These are phyloP conservation scores for Caenorhabditis plicata DNA, from an alignment of 2,888 invertebrate species.

Conservation along the genomic window DNA sequence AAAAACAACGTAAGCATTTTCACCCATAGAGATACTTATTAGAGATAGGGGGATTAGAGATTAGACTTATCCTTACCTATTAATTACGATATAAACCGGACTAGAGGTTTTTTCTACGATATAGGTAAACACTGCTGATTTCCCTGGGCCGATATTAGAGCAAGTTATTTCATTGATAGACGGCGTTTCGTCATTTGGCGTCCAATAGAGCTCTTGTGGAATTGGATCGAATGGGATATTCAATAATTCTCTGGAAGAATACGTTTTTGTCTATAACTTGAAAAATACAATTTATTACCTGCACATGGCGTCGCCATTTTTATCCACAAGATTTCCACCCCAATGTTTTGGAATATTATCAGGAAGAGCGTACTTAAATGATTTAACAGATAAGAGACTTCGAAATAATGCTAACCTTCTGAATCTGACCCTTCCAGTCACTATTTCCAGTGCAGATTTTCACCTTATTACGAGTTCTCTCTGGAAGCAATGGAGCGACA, in stretches of 20 bases:
- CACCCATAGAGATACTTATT: background rate
- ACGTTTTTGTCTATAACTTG: background rate
- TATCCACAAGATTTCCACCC: constrained; percentile 51
- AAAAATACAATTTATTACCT: constrained; percentile 3
- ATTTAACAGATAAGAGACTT: background rate
- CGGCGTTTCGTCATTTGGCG: constrained; percentile 34
- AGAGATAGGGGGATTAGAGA: background rate
- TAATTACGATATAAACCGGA: constrained; percentile 42
- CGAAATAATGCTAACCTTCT: constrained; percentile 21
- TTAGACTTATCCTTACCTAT: constrained; percentile 20
- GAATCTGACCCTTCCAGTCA: constrained; percentile 41
- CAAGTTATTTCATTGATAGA: constrained; percentile 30
- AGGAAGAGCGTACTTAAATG: constrained; percentile 36
- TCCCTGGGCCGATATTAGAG: constrained; percentile 43
- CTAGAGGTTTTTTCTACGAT: constrained; percentile 27
- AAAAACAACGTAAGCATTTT: background rate
- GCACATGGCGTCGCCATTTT: constrained; percentile 49
- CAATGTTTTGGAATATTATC: constrained; percentile 52
- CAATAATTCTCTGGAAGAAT: constrained; percentile 29
- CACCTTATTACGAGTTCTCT: constrained; percentile 53
- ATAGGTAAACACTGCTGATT: constrained; percentile 38
- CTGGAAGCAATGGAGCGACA: constrained; percentile 51
- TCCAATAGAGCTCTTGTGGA: constrained; percentile 51
- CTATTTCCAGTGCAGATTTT: constrained; percentile 35
- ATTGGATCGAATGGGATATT: constrained; percentile 51